Base-by-base conservation (phyloP, 2,888 invertebrate species). In the Lasioglossum leucozonium region DNA sequence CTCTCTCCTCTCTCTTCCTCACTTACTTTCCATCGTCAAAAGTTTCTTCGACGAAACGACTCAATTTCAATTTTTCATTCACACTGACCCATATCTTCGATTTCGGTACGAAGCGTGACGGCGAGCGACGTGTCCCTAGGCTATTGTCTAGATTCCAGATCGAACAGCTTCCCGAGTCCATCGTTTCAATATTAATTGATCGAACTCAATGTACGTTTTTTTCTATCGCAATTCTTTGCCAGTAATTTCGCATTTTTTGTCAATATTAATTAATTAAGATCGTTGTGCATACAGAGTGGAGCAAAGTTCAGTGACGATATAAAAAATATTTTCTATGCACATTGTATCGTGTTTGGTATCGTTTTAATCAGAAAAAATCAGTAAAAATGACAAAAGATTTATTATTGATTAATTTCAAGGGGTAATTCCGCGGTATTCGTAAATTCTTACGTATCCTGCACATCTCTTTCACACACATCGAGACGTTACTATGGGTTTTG, bases 1-100 rank as follows among this genome's bases (percentile, higher is more conserved):
- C 85, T 79, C 34, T 65, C 22, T 65, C 4, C 34, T 77, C 85
- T 79, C 34, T 65, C 22, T 65, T 10, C 34, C 22, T 65, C 65
- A 18, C 34, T 65, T 18, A 8, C 65, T 65, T 34, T 65, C 65
- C 18, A 18, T 34, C 65, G 16, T 30, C 62, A 62, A 26, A 62
- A 62, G 62, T 34, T 8, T 34, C 65, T 34, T 34, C 62, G 13
- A 6, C 30, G 62, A 62, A 62, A 30, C 62, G 30, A 62, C 16
- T 62, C 30, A 62, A 62, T 65, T 34, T 34, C 10, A 65, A 65
- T 65, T 65, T 65, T 65, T 65, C 22, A 65, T 65, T 30, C 22
- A 65, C 65, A 18, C 34, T 65, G 65, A 65, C 65, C 65, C 22
- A 65, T 22, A 65, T 65, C 30, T 65, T 65, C 0, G 18, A 34